Percentiles rank a stretch among this genome's conserved stretches.
phyloP scores from a whole-genome alignment of 2,113 vertebrate genomes.

The Guaruba guarouba region DNA sequence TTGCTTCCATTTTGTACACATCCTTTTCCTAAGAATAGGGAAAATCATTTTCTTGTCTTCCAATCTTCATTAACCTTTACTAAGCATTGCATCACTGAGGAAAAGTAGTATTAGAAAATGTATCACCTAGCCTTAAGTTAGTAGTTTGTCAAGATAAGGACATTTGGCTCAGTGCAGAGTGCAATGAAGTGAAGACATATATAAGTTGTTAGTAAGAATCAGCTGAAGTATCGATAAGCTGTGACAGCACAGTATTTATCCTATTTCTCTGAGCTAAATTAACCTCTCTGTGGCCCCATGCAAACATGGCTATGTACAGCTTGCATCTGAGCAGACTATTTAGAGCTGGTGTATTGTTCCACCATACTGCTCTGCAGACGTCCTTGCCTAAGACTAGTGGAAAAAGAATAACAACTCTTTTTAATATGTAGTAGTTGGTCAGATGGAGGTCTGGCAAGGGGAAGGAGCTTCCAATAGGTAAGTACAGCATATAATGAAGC shows the following conservation, averaged over 20 bases:
- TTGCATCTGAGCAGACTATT: accelerated
- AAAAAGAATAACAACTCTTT: not conserved
- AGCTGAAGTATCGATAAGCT: not conserved
- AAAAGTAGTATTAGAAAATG: not conserved
- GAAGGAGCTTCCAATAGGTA: not conserved
- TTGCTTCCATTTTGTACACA: not conserved
- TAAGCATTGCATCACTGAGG: not conserved
- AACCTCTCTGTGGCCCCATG: not conserved
- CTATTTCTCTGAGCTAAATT: not conserved
- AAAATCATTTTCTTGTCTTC: not conserved
- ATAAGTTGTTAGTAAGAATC: not conserved
- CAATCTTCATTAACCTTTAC: not conserved
- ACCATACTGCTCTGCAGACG: not conserved
- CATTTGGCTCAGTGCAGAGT: not conserved
- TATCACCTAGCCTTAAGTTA: not conserved
- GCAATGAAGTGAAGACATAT: not conserved
- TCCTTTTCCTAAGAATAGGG: not conserved
- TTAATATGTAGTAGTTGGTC: not conserved
- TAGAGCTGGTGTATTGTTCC: not conserved
- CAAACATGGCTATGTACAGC: not conserved
- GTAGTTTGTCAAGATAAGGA: not conserved
- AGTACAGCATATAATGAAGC: not conserved
- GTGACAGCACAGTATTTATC: not conserved
- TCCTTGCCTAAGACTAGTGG: not conserved
- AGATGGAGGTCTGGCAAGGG: not conserved